Evolutionary conservation across 2,113 vertebrate species (phyloP).

Genomic region (Prunella himalayana): DNA sequence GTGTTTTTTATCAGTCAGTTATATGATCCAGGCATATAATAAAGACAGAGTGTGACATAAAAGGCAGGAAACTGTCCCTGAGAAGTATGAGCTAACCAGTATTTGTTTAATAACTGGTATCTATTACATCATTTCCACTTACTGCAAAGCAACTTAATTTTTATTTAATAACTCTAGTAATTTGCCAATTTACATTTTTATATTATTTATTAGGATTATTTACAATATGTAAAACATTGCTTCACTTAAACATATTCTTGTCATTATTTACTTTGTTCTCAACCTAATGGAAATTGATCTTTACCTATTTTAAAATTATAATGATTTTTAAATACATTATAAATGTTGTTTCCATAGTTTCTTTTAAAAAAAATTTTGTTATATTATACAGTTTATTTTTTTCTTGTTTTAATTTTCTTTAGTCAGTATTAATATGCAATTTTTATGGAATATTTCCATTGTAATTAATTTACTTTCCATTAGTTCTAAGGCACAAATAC

Average conservation of each 20-base stretch:
- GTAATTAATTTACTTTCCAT: conserved; percentile 6
- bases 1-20: conserved; percentile 66
- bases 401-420: conserved; percentile 18
- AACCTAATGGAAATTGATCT: conserved; percentile 61
- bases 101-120: conserved; percentile 8
- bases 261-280: conserved; percentile 68
- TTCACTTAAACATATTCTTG: conserved; percentile 32
- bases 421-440: conserved; percentile 19
- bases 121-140: conserved; percentile 32
- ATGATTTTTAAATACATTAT: conserved; percentile 36
- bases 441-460: conserved; percentile 28
- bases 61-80: conserved; percentile 32
- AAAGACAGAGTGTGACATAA: conserved; percentile 54
- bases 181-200: conserved; percentile 55
- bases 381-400: conserved; percentile 1
- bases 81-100: conserved; percentile 28
- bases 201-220: conserved; percentile 64
- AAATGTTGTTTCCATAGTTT: neutral
- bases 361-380: neutral
- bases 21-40: conserved; percentile 54
- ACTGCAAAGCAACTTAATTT: conserved; percentile 40
- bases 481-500: conserved; percentile 1
- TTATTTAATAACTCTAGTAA: conserved; percentile 59
- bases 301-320: conserved; percentile 53
- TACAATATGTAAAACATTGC: conserved; percentile 45